phyloP scores from a whole-genome alignment of 2,797 vertebrate species.

The Masticophis lateralis region DNA sequence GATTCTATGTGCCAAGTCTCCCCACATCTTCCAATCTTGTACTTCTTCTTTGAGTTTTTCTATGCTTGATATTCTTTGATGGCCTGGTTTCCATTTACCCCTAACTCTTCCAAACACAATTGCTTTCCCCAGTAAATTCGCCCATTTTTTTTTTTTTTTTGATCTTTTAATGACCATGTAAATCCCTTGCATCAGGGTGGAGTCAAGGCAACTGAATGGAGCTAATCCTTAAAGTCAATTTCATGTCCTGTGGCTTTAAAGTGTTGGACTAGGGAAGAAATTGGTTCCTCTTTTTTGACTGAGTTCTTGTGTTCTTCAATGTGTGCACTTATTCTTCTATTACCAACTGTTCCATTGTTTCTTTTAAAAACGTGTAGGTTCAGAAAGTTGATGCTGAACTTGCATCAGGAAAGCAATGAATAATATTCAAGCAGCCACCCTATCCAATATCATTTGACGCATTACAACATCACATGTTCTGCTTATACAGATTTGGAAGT shows the following conservation, averaged over 20 bases:
- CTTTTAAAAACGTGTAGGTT: not conserved
- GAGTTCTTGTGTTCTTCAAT: too few relatives aligned
- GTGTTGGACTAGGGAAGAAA: too few relatives aligned
- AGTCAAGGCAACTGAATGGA: too few relatives aligned
- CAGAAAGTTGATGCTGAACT: not conserved
- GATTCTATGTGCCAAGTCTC: not conserved
- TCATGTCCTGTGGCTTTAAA: too few relatives aligned
- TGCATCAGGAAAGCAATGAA: not conserved
- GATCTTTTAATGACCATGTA: too few relatives aligned
- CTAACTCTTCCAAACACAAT: not conserved
- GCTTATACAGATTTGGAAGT: slow-evolving; percentile 63
- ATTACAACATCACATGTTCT: slow-evolving; percentile 43
- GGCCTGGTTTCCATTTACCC: not conserved
- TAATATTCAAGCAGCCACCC: not conserved
- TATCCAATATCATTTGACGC: not conserved
- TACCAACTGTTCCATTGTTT: not conserved
- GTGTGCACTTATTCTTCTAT: too few relatives aligned
- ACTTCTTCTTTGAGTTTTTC: not conserved
- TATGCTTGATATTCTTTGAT: not conserved
- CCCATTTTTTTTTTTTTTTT: too few relatives aligned
- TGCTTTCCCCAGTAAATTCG: not conserved
- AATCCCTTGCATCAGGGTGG: too few relatives aligned
- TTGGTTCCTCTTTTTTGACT: too few relatives aligned
- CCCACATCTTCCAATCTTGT: not conserved
- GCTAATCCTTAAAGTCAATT: too few relatives aligned